Conservation (phyloP, 2,113 vertebrate species). For the Triplophysa tibetana region DNA sequence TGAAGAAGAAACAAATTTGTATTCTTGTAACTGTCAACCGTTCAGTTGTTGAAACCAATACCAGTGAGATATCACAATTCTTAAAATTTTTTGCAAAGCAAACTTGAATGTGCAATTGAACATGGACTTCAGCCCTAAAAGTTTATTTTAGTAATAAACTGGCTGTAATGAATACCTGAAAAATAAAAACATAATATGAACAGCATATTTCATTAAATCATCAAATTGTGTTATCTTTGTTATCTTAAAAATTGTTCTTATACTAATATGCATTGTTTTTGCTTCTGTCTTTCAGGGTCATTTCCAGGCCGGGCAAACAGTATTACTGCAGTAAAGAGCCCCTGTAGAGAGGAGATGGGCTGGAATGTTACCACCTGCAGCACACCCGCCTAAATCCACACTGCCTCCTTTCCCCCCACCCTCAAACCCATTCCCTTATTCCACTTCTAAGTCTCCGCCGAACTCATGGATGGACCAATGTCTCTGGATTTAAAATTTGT, state of each 20-base stretch:
- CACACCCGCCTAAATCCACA: slow-evolving; percentile 34
- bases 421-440: neutral
- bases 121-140: too few species aligned
- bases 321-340: slow-evolving; percentile 18
- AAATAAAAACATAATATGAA: too few species aligned
- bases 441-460: neutral
- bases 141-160: too few species aligned
- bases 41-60: too few species aligned
- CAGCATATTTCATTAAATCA: too few species aligned
- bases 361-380: slow-evolving; percentile 24
- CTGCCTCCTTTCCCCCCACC: neutral
- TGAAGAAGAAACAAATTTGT: neutral
- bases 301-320: slow-evolving; percentile 26
- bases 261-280: neutral
- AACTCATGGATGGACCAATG: slow-evolving; percentile 27
- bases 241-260: slow-evolving; percentile 4
- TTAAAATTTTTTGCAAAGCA: too few species aligned
- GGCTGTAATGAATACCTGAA: too few species aligned
- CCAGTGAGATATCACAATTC: too few species aligned
- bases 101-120: too few species aligned
- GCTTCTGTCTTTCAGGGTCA: slow-evolving; percentile 40
- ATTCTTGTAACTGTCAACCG: neutral
- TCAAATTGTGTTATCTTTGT: too few species aligned
- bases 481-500: slow-evolving; percentile 36
- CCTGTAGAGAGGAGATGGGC: slow-evolving; percentile 46